These are phyloP conservation scores for Epizoanthus fatuus DNA, from an alignment of 92 coral and sea anemone species.

Conservation along the genomic window DNA sequence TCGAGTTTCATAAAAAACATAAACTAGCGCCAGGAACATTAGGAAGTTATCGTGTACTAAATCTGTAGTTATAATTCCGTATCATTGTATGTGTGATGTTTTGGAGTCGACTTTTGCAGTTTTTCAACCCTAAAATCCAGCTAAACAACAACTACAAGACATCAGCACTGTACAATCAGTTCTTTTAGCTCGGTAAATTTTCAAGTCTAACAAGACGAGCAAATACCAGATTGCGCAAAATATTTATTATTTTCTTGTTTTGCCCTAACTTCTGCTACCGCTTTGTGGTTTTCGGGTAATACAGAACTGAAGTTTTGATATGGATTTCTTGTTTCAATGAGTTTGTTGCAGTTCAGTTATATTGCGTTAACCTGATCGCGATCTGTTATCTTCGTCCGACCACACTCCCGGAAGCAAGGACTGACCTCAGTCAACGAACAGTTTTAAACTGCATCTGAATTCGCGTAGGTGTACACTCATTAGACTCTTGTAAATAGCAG, in stretches of 20 bases:
- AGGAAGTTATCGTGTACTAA: neutral
- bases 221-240: too few species aligned
- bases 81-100: neutral
- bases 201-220: too few species aligned
- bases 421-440: constrained; percentile 10
- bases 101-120: neutral
- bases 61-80: neutral
- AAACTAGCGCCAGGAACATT: neutral
- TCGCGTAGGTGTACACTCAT: constrained; percentile 7
- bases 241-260: too few species aligned
- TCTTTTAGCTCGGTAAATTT: too few species aligned
- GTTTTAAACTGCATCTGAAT: neutral
- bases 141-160: neutral
- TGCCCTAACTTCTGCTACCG: neutral
- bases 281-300: neutral
- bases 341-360: neutral
- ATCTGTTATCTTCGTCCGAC: constrained; percentile 20
- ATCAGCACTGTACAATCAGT: too few species aligned
- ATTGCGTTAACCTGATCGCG: neutral
- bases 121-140: neutral
- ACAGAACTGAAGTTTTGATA: neutral
- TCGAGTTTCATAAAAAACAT: constrained; percentile 4
- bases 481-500: constrained; percentile 29
- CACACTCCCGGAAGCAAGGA: constrained; percentile 32
- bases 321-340: neutral